Evolutionary conservation across 2,888 invertebrate genomes (phyloP).

Genomic region (Crocallis elinguaria): DNA sequence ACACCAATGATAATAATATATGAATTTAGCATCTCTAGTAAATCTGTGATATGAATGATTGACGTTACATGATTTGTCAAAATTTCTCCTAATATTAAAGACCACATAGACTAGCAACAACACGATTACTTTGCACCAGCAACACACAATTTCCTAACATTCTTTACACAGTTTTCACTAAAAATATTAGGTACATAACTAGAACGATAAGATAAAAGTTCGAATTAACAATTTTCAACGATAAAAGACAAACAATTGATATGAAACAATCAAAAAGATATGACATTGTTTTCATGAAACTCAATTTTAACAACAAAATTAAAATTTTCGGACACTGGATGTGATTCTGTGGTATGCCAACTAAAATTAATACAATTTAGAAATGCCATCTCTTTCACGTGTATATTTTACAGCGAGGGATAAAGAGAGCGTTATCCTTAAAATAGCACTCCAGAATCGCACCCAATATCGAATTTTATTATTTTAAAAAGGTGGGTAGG

Average conservation of each 20-base stretch:
- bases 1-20: too few relatives aligned
- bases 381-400: too few relatives aligned
- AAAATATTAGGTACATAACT: neutral
- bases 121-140: constrained; percentile 38
- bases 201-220: constrained; percentile 3
- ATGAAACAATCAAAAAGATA: constrained; percentile 6
- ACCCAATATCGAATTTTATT: neutral
- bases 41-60: constrained; percentile 39
- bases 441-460: too few relatives aligned
- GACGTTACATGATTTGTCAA: constrained; percentile 36
- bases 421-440: too few relatives aligned
- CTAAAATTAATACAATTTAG: too few relatives aligned
- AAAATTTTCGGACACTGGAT: too few relatives aligned
- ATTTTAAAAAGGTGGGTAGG: constrained; percentile 6
- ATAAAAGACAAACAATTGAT: constrained; percentile 13
- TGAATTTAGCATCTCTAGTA: too few relatives aligned
- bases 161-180: constrained; percentile 18
- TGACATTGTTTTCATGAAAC: neutral
- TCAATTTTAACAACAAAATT: neutral
- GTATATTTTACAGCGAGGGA: too few relatives aligned
- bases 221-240: constrained; percentile 12
- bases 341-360: too few relatives aligned
- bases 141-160: constrained; percentile 8
- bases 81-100: constrained; percentile 33
- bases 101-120: constrained; percentile 59